phyloP scores from a whole-genome alignment of 2,113 vertebrate species.

The Channa maculata region DNA sequence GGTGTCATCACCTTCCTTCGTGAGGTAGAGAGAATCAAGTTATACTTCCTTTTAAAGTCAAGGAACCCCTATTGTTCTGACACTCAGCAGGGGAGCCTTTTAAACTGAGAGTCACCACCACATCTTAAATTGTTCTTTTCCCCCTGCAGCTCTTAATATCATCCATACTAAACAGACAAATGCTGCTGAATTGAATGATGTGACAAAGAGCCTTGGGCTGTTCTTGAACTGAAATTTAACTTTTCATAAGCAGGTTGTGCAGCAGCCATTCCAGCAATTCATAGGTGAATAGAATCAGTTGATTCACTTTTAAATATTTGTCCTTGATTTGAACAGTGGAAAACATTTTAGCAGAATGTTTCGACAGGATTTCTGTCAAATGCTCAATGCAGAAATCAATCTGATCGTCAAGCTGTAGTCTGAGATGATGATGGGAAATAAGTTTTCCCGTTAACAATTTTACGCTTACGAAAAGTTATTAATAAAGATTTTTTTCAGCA shows the following conservation, averaged over 20 bases:
- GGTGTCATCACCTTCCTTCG: constrained; percentile 6
- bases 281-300: neutral
- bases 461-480: too few species aligned
- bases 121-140: constrained; percentile 50
- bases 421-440: neutral
- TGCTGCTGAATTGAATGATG: constrained; percentile 28
- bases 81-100: constrained; percentile 52
- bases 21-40: constrained; percentile 27
- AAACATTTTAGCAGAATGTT: neutral
- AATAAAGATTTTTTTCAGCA: too few species aligned
- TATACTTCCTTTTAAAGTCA: constrained; percentile 21
- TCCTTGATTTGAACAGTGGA: constrained; percentile 10
- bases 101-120: constrained; percentile 21
- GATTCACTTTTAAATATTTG: neutral
- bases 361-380: neutral
- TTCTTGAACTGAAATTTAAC: constrained; percentile 24
- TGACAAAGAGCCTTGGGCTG: constrained; percentile 28
- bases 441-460: too few species aligned
- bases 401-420: neutral
- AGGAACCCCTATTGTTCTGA: constrained; percentile 34
- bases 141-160: constrained; percentile 29
- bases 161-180: constrained; percentile 37
- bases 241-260: constrained; percentile 38
- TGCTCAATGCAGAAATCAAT: neutral
- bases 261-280: constrained; percentile 8